These are phyloP conservation scores for Drosophila funebris DNA, from an alignment of 1,140 invertebrate species.

Conservation along the genomic window DNA sequence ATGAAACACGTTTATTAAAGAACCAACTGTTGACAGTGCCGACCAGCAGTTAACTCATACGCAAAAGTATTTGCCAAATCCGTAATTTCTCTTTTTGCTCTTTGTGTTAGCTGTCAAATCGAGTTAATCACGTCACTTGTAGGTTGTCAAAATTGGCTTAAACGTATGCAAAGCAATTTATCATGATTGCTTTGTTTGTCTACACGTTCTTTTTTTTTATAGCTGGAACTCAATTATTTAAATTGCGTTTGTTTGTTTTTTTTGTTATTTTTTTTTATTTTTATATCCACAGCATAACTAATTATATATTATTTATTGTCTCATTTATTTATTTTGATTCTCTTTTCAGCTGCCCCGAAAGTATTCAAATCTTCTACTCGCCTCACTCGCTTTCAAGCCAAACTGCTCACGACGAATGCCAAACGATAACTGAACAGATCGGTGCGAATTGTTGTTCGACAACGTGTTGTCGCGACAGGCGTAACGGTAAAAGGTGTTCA, in stretches of 20 bases:
- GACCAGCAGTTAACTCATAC: not conserved
- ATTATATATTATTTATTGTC: not conserved
- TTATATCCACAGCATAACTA: constrained; percentile 5
- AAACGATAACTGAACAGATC: constrained; percentile 64
- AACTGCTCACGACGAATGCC: constrained; percentile 62
- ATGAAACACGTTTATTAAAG: not conserved
- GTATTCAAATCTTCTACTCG: constrained; percentile 8
- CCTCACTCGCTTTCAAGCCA: not conserved
- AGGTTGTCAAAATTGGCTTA: constrained; percentile 15
- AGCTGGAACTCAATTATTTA: constrained; percentile 2
- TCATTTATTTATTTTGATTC: constrained; percentile 1
- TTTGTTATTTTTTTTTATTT: not conserved
- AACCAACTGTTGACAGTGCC: constrained; percentile 11
- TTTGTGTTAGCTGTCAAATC: constrained; percentile 2
- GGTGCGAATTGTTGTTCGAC: constrained; percentile 6
- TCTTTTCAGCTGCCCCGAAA: constrained; percentile 32
- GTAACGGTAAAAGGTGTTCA: constrained; percentile 52
- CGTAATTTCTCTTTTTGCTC: not conserved
- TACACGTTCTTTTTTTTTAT: not conserved
- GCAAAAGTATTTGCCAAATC: not conserved
- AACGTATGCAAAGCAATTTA: constrained; percentile 20
- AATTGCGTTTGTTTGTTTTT: not conserved
- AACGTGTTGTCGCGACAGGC: not conserved
- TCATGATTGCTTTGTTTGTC: constrained; percentile 20
- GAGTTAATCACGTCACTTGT: constrained; percentile 22